Evolutionary conservation across 1,140 invertebrate genomes (phyloP).

Genomic region (Lutraria rhynchaena): DNA sequence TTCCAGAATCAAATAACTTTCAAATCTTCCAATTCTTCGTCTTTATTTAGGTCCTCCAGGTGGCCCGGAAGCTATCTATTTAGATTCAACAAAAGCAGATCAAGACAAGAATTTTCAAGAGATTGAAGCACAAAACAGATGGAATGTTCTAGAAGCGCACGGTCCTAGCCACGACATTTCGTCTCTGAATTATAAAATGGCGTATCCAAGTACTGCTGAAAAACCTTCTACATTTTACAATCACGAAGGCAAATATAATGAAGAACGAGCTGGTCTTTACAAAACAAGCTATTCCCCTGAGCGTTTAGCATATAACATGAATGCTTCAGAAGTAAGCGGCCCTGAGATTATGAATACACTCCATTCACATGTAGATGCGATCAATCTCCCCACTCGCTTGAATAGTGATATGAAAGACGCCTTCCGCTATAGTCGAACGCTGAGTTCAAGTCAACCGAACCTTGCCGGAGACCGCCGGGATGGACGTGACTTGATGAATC

Average conservation of each 20-base stretch:
- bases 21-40: too few relatives aligned
- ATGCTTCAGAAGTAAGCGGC: slow-evolving; percentile 62
- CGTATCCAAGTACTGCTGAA: slow-evolving; percentile 67
- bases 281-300: slow-evolving; percentile 79
- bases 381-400: slow-evolving; percentile 68
- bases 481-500: slow-evolving; percentile 62
- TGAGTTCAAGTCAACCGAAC: slow-evolving; percentile 54
- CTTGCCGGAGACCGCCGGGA: slow-evolving; percentile 69
- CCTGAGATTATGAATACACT: slow-evolving; percentile 75
- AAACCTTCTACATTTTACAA: slow-evolving; percentile 76
- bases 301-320: slow-evolving; percentile 73
- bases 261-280: slow-evolving; percentile 79
- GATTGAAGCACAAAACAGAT: slow-evolving; percentile 79
- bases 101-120: slow-evolving; percentile 73
- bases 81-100: slow-evolving; percentile 58
- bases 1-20: too few relatives aligned
- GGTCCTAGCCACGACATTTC: slow-evolving; percentile 74
- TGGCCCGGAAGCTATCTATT: slow-evolving; percentile 63
- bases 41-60: slow-evolving; percentile 56
- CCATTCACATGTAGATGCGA: slow-evolving; percentile 73
- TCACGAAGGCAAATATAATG: slow-evolving; percentile 78
- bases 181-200: slow-evolving; percentile 72
- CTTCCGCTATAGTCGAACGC: slow-evolving; percentile 63
- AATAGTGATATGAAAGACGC: slow-evolving; percentile 73
- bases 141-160: slow-evolving; percentile 73